phyloP scores from a whole-genome alignment of 2,113 vertebrate genomes.

The Taxidea taxus region DNA sequence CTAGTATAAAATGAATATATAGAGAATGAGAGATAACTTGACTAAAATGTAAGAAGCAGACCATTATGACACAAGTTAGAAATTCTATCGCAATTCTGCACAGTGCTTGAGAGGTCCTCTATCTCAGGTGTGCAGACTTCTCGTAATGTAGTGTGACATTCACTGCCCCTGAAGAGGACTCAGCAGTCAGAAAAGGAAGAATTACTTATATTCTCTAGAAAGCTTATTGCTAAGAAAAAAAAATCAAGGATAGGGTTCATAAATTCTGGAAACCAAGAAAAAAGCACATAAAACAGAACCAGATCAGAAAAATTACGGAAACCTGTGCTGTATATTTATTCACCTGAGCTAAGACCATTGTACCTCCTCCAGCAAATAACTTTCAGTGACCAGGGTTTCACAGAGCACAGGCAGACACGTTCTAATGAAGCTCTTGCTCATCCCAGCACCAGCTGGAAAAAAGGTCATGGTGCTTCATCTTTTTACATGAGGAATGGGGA shows the following conservation, averaged over 20 bases:
- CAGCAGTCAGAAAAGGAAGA: background rate
- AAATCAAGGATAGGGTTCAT: background rate
- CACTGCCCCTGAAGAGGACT: background rate
- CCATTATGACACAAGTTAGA: background rate
- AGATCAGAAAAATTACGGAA: background rate
- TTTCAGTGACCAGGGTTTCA: background rate
- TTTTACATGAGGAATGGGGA: background rate
- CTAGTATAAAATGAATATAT: background rate
- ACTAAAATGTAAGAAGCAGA: background rate
- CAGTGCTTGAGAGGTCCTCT: background rate
- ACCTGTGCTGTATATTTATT: background rate
- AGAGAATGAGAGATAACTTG: background rate
- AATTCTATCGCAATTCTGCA: background rate
- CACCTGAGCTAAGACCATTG: background rate
- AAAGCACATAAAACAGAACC: background rate
- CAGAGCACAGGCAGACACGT: background rate
- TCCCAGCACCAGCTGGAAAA: background rate
- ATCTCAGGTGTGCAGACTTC: background rate
- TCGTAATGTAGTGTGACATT: background rate
- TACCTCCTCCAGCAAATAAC: background rate
- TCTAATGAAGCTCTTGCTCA: background rate
- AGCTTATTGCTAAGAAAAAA: background rate
- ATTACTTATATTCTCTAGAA: background rate
- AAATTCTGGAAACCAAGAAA: background rate
- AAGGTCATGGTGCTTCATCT: background rate